Conservation (phyloP, 2,888 invertebrate species). For the Unio delphinus region DNA sequence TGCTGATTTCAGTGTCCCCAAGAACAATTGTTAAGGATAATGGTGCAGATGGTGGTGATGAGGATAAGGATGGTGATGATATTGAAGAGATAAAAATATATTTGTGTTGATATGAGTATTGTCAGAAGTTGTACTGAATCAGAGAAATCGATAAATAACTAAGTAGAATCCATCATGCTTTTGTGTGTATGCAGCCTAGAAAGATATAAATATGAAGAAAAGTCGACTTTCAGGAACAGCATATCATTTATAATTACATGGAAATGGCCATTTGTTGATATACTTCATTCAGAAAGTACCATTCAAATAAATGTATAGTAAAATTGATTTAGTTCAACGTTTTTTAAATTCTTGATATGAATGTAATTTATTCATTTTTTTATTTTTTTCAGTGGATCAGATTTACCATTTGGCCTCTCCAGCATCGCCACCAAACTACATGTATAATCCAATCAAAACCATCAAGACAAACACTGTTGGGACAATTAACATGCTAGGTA, state of each 20-base stretch:
- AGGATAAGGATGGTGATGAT: too few relatives aligned
- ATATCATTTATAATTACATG: too few relatives aligned
- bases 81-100: too few relatives aligned
- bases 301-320: neutral
- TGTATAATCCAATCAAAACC: conserved; percentile 99
- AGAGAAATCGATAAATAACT: too few relatives aligned
- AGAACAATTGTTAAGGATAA: neutral
- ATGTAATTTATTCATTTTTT: conserved; percentile 8
- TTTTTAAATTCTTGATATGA: neutral
- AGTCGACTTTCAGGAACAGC: too few relatives aligned
- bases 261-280: too few relatives aligned
- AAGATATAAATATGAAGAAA: too few relatives aligned
- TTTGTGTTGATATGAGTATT: too few relatives aligned
- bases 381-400: conserved; percentile 75
- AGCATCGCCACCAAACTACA: conserved; percentile 99
- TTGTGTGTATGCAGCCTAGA: too few relatives aligned
- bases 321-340: neutral
- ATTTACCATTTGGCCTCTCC: conserved; percentile 99
- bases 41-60: neutral
- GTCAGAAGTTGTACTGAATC: too few relatives aligned
- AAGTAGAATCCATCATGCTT: too few relatives aligned
- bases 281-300: neutral
- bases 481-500: conserved; percentile 75
- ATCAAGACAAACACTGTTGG: conserved; percentile 98
- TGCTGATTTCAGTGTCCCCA: too few relatives aligned